These are phyloP conservation scores for Drosophila fungiperda DNA, from an alignment of 2,888 invertebrate species.

Conservation along the genomic window DNA sequence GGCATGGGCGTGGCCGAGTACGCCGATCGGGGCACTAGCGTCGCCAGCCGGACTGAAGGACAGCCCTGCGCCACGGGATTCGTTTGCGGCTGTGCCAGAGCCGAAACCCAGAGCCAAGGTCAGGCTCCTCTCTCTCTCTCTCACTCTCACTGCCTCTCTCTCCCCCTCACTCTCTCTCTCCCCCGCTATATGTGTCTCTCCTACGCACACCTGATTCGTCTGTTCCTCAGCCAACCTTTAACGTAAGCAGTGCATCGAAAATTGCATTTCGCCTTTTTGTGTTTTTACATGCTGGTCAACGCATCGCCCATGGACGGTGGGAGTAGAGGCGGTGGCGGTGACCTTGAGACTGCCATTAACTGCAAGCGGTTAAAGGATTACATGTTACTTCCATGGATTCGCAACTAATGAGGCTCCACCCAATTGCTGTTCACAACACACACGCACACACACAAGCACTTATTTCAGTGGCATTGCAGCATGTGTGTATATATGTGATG, in stretches of 20 bases:
- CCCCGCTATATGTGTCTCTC: not conserved
- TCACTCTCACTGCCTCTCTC: constrained; percentile 6
- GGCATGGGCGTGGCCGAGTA: constrained; percentile 53
- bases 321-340: not conserved
- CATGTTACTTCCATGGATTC: constrained; percentile 27
- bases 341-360: constrained; percentile 51
- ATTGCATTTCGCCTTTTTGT: constrained; percentile 50
- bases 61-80: constrained; percentile 39
- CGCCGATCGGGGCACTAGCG: constrained; percentile 73
- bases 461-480: constrained; percentile 6
- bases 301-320: constrained; percentile 14
- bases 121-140: constrained; percentile 21
- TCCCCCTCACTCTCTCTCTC: not conserved
- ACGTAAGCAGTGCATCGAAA: constrained; percentile 30
- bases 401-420: constrained; percentile 42
- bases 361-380: constrained; percentile 48
- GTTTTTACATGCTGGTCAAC: constrained; percentile 54
- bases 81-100: constrained; percentile 38
- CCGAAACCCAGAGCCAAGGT: constrained; percentile 39
- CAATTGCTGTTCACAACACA: constrained; percentile 32
- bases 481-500: constrained; percentile 3
- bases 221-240: constrained; percentile 6
- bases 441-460: not conserved
- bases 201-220: not conserved
- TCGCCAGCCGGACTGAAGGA: constrained; percentile 56